These are phyloP conservation scores for Nesoenas mayeri DNA, from an alignment of 2,113 vertebrate genomes.

Conservation along the genomic window DNA sequence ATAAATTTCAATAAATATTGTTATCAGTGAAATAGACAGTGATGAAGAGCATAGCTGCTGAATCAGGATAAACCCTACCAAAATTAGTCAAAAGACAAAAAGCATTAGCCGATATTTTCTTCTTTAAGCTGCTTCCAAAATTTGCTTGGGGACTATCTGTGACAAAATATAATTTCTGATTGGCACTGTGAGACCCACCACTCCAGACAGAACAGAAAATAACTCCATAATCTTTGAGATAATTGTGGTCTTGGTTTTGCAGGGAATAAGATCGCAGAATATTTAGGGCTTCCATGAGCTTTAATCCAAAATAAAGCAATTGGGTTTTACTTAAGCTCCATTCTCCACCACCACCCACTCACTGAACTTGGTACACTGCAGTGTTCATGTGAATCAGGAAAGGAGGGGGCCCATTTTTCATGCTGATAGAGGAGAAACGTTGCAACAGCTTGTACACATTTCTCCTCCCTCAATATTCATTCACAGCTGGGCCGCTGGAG, in stretches of 20 bases:
- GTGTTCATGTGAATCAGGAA: accelerated
- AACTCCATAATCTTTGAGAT: background rate
- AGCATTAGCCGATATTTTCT: background rate
- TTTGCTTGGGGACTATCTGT: background rate
- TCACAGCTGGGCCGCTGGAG: accelerated
- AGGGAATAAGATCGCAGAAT: background rate
- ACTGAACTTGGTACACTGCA: accelerated
- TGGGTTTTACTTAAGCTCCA: background rate
- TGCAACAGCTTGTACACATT: background rate
- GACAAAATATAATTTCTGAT: background rate
- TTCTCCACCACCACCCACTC: background rate
- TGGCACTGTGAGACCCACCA: background rate
- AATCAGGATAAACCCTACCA: background rate
- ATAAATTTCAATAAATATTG: background rate
- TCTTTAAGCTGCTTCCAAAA: background rate
- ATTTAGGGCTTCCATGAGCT: background rate
- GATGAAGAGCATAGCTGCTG: background rate
- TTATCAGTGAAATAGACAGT: background rate
- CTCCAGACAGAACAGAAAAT: background rate
- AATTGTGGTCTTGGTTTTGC: background rate
- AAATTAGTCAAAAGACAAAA: background rate
- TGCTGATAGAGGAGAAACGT: accelerated
- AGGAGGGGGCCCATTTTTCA: background rate
- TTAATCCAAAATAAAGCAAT: background rate
- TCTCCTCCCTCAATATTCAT: background rate